Base-by-base conservation (phyloP, 2,797 vertebrate species). In the Pipistrellus kuhlii region DNA sequence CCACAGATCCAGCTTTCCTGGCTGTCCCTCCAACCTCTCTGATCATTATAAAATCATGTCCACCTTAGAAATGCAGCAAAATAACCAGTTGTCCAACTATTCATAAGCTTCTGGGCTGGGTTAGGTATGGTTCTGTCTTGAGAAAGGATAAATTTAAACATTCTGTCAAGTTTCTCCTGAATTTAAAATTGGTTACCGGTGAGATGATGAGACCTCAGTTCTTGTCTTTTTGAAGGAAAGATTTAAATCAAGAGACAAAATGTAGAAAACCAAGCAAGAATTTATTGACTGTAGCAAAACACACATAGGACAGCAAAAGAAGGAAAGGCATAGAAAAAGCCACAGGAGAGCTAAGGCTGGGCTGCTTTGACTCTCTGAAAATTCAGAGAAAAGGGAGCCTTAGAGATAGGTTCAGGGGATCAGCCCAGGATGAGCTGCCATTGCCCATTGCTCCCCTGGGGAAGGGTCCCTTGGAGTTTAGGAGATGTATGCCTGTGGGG, bases 121-220 rank as follows among this genome's bases (percentile, higher is more conserved):
- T 78, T 91, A 85, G 21, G 72, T 48, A 64, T 48, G 77, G 21
- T 87, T 32, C 53, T 94, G 90, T 94, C 44, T 88, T 78, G 71
- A 93, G 55, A 95, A 90, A 88, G 1, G 35, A 66, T 91, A 7
- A 27, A 91, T 96, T 85, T 84, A 90, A 95, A 88, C 82, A 1
- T 35, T 14, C 20, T 90, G 32, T 77, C 68, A 77, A 82, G 11
- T 89, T 95, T 94, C 10, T 86, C 66, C 64, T 78, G 59, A 90
- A 82, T 90, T 95, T 30, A 53, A 88, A 20, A 76, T 88, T 93
- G 17, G 62, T n/a, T 64, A n/a, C 62, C 1, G 15, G 30, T n/a
- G 62, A 64, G 30, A 64, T 0, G 27, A n/a, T 3, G 6, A 64
- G 30, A n/a, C 13, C 30, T n/a, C 30, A 30, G 59, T n/a, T 30